A percentile compares a stretch with the other conserved stretches of the same genome.
Conservation (phyloP, 1,140 invertebrate species). For the Meloidogyne floridensis region DNA sequence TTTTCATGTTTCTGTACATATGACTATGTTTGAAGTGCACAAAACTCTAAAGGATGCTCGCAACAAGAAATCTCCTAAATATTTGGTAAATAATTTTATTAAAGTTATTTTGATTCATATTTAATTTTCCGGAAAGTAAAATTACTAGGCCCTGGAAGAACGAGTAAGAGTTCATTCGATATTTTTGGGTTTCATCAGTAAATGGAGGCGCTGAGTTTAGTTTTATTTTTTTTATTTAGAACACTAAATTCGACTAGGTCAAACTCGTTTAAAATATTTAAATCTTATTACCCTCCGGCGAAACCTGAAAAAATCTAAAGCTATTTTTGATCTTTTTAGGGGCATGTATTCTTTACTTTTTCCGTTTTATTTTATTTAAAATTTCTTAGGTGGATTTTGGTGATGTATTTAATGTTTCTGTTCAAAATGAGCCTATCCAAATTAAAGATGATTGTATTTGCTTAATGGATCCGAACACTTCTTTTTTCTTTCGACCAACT, state of each 20-base stretch:
- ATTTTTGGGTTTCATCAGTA: too few species aligned
- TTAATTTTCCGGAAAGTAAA: too few species aligned
- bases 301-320: too few species aligned
- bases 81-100: slow-evolving; percentile 33
- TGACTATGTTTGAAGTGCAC: slow-evolving; percentile 37
- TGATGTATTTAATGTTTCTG: background rate
- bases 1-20: slow-evolving; percentile 24
- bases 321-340: too few species aligned
- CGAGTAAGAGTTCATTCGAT: too few species aligned
- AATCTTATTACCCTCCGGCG: too few species aligned
- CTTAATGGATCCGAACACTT: slow-evolving; percentile 30
- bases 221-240: background rate
- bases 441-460: slow-evolving; percentile 39
- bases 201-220: background rate
- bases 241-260: too few species aligned
- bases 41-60: slow-evolving; percentile 36
- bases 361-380: too few species aligned
- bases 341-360: background rate
- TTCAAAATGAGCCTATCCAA: slow-evolving; percentile 36
- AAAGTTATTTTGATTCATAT: too few species aligned
- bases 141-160: too few species aligned
- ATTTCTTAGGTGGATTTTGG: background rate
- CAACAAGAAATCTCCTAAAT: slow-evolving; percentile 28
- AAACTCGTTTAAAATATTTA: too few species aligned
- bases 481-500: slow-evolving; percentile 34